Percentiles rank a stretch among this genome's conserved stretches.
These are phyloP conservation scores for Intellagama lesueurii DNA, from an alignment of 2,797 vertebrate genomes.

Conservation along the genomic window DNA sequence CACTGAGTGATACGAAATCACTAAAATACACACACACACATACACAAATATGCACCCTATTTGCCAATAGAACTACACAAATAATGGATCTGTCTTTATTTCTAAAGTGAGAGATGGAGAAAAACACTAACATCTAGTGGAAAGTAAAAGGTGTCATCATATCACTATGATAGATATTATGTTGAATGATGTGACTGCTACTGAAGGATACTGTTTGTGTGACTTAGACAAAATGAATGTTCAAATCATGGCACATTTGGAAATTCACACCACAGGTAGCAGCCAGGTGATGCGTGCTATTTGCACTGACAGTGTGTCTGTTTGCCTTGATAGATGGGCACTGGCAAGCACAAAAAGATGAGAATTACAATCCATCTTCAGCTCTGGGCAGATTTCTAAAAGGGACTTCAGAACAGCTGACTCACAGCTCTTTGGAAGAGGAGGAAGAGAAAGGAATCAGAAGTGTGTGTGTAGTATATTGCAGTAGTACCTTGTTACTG, in stretches of 20 bases:
- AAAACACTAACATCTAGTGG: not conserved
- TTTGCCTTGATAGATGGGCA: not conserved
- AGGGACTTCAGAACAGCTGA: not conserved
- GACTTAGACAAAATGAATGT: not conserved
- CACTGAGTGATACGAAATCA: too few species aligned
- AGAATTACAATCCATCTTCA: not conserved
- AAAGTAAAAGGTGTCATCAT: not conserved
- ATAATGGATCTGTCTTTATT: not conserved
- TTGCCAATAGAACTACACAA: not conserved
- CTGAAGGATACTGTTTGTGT: fast-evolving
- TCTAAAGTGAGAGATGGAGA: not conserved
- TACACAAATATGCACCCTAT: not conserved
- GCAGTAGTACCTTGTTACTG: not conserved
- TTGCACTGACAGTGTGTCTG: not conserved
- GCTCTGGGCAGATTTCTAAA: not conserved
- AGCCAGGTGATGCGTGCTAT: not conserved
- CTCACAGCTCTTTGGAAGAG: not conserved
- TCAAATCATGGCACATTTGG: not conserved
- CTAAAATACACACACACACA: not conserved
- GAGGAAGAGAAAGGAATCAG: not conserved
- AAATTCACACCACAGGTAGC: conserved; percentile 8
- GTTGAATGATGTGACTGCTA: not conserved
- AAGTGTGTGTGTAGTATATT: not conserved
- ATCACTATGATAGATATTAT: fast-evolving
- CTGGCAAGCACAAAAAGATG: conserved; percentile 1